Conservation (phyloP, 2,888 invertebrate species). For the Sacculina carcini region DNA sequence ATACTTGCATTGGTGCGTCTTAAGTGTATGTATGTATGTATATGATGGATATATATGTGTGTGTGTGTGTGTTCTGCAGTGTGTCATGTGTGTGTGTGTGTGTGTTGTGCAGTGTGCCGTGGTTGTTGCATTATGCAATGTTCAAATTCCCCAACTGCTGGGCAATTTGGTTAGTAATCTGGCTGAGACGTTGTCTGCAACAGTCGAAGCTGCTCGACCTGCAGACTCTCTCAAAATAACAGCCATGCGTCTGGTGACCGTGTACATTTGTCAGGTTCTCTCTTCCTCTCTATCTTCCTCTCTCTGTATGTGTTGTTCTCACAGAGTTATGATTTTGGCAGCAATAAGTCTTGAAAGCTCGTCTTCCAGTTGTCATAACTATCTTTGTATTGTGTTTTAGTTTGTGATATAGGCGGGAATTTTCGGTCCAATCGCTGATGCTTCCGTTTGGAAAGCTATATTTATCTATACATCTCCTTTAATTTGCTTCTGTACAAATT, state of each 20-base stretch:
- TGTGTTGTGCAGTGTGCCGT: constrained; percentile 45
- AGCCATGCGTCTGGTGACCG: constrained; percentile 34
- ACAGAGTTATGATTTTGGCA: too few species aligned
- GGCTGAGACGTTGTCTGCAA: constrained; percentile 23
- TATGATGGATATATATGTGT: background rate
- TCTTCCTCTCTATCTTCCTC: too few species aligned
- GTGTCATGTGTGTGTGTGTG: constrained; percentile 62
- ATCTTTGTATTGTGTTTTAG: too few species aligned
- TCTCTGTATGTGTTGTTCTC: too few species aligned
- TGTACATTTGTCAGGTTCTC: constrained; percentile 38
- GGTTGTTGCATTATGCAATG: constrained; percentile 59
- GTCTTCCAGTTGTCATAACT: too few species aligned
- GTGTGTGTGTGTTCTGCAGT: constrained; percentile 33
- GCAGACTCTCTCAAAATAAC: constrained; percentile 32
- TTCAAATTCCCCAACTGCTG: constrained; percentile 58
- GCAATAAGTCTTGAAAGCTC: too few species aligned
- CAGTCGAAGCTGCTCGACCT: constrained; percentile 20
- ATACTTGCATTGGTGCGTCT: background rate
- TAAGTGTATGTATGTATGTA: background rate
- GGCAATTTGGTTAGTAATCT: constrained; percentile 58
- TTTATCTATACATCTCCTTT: too few species aligned
- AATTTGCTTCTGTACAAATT: too few species aligned
- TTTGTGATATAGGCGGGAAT: too few species aligned
- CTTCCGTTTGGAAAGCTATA: too few species aligned
- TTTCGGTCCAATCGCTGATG: too few species aligned